A percentile compares a stretch with the other conserved stretches of the same genome.
These are phyloP conservation scores for Bombus soroeensis DNA, from an alignment of 1,140 invertebrate genomes.

Conservation along the genomic window DNA sequence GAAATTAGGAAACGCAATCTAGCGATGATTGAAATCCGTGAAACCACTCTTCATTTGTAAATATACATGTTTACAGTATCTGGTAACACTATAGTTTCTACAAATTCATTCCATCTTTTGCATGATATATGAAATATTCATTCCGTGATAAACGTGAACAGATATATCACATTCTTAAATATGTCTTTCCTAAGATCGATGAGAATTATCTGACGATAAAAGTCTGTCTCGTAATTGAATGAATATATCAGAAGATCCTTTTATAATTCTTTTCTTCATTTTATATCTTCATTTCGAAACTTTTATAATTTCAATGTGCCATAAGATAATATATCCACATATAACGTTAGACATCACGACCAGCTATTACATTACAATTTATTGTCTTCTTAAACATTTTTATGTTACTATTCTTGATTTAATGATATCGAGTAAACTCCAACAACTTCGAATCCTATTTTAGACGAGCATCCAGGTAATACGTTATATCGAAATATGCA, in stretches of 20 bases:
- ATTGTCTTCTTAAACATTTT: neutral
- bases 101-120: neutral
- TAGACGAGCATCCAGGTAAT: no score
- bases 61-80: neutral
- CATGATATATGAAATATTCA: neutral
- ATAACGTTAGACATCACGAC: no score
- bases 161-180: no score
- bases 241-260: neutral
- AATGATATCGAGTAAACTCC: no score
- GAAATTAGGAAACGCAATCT: slow-evolving; percentile 6
- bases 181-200: neutral
- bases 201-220: no score
- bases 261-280: neutral
- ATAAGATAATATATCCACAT: no score
- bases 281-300: neutral
- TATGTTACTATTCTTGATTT: no score
- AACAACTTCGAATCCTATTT: no score
- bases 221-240: neutral
- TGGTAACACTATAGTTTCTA: neutral
- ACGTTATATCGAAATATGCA: no score
- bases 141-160: neutral
- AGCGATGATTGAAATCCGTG: neutral
- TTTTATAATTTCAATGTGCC: neutral
- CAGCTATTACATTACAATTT: neutral
- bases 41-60: neutral